phyloP scores from a whole-genome alignment of 1,140 invertebrate genomes.

The Schlechtendalia chinensis region DNA sequence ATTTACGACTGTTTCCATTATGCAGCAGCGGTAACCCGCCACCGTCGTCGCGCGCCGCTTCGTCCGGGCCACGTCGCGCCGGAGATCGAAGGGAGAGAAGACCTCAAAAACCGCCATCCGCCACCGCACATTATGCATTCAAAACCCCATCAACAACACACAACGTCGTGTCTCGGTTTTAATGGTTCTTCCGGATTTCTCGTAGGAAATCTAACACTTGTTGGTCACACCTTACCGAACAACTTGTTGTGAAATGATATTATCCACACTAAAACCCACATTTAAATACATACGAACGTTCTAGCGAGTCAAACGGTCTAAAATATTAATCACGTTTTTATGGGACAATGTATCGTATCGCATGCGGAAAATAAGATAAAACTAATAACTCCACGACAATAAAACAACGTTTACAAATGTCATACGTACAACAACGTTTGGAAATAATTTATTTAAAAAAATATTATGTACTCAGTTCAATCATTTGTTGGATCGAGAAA shows the following conservation, averaged over 20 bases:
- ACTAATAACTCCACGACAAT: too few species aligned
- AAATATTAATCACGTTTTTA: too few species aligned
- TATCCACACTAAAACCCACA: background rate
- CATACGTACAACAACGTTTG: too few species aligned
- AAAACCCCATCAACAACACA: conserved; percentile 46
- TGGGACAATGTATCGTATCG: too few species aligned
- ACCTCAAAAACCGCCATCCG: conserved; percentile 39
- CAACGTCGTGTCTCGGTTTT: conserved; percentile 42
- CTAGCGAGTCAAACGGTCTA: too few species aligned
- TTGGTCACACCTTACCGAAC: conserved; percentile 41
- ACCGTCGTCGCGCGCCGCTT: background rate
- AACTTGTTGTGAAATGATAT: conserved; percentile 41
- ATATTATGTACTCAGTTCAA: too few species aligned
- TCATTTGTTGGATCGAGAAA: too few species aligned
- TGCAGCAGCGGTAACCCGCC: conserved; percentile 27
- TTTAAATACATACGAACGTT: background rate
- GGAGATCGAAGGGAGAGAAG: conserved; percentile 28
- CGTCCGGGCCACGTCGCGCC: background rate
- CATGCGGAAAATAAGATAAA: too few species aligned
- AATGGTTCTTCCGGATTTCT: conserved; percentile 36
- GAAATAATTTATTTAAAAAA: too few species aligned
- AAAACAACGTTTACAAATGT: too few species aligned
- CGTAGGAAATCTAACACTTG: conserved; percentile 47
- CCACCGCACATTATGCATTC: conserved; percentile 46
- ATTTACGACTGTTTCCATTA: conserved; percentile 50